Percentiles rank a stretch among this genome's conserved stretches.
phyloP scores from a whole-genome alignment of 2,888 invertebrate genomes.

The Tuberolachnus salignus region DNA sequence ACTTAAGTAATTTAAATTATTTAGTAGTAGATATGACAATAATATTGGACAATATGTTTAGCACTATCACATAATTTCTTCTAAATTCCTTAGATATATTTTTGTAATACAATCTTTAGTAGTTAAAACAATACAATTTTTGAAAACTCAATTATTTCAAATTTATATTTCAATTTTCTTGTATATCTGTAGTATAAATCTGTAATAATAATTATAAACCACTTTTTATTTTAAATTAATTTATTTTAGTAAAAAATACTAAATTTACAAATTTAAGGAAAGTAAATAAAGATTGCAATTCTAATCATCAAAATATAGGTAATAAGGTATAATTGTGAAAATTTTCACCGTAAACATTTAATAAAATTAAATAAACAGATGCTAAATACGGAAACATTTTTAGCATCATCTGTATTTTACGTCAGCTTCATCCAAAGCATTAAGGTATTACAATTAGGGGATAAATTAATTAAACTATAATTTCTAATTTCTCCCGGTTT shows the following conservation, averaged over 20 bases:
- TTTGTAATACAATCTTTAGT: background rate
- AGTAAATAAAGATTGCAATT: background rate
- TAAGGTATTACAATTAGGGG: slow-evolving; percentile 47
- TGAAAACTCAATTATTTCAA: background rate
- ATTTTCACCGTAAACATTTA: slow-evolving; percentile 53
- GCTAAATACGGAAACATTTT: slow-evolving; percentile 7
- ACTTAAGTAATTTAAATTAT: too few relatives aligned
- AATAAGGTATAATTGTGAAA: slow-evolving; percentile 1
- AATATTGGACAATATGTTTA: too few relatives aligned
- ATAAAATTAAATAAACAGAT: slow-evolving; percentile 36
- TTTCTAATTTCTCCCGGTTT: slow-evolving; percentile 55
- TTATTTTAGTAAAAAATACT: too few relatives aligned
- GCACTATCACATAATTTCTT: background rate
- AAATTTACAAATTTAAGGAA: too few relatives aligned
- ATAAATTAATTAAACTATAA: slow-evolving; percentile 36
- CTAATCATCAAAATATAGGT: too few relatives aligned
- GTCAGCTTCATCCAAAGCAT: slow-evolving; percentile 28
- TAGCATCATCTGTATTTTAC: slow-evolving; percentile 34
- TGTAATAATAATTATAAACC: too few relatives aligned
- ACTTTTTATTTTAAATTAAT: too few relatives aligned
- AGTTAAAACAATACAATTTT: background rate
- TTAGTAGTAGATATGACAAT: too few relatives aligned
- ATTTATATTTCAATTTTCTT: background rate
- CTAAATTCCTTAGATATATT: background rate
- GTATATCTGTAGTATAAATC: too few relatives aligned